Evolutionary conservation across 2,888 invertebrate genomes (phyloP), one percentile per base, ranked within the genome.

Genomic region (Gymnoscelis rufifasciata): DNA sequence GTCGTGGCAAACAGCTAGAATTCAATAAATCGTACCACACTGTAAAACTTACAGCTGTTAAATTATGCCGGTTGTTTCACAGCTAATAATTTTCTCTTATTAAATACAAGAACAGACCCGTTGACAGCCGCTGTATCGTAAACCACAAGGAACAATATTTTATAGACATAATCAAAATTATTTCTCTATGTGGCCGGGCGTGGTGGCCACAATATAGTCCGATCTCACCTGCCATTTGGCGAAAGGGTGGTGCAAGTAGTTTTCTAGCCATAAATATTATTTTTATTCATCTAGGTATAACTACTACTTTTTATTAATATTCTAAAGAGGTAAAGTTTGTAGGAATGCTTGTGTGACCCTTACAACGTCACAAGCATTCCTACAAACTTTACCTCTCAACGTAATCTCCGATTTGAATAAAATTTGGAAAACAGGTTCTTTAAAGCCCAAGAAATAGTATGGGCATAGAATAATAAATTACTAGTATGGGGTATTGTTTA

Each of bases 151-250:
- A 64, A 62, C 64, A 55, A 71, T 74, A 73, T 74, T 79, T 79
- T 75, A 79, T 68, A 68, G 74, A 67, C 65, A 68, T 68, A 57
- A 69, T 75, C 66, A 66, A 78, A 80, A 74, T 69, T 76, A 81
- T 78, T 74, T 68, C 64, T 74, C 77, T 81, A 84, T 78, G 80
- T 83, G 80, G 77, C 75, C 75, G 72, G 80, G 78, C 78, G 81
- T 82, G 80, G 82, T 79, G 77, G 72, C 68, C 71, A 75, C 75
- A 78, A 76, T 78, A 78, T 72, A 53, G 69, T 78, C 74, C 69
- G 71, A 74, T 72, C 73, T 82, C 86, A 84, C 84, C 83, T 86
- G 84, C 81, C 74, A 74, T 74, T 74, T 63, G 64, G 65, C 63
- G 60, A 58, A 52, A 13, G 47, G 48, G 28, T 52, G 55, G 64